Evolutionary conservation across 2,888 invertebrate species (phyloP).

Genomic region (Eristalis intricaria): DNA sequence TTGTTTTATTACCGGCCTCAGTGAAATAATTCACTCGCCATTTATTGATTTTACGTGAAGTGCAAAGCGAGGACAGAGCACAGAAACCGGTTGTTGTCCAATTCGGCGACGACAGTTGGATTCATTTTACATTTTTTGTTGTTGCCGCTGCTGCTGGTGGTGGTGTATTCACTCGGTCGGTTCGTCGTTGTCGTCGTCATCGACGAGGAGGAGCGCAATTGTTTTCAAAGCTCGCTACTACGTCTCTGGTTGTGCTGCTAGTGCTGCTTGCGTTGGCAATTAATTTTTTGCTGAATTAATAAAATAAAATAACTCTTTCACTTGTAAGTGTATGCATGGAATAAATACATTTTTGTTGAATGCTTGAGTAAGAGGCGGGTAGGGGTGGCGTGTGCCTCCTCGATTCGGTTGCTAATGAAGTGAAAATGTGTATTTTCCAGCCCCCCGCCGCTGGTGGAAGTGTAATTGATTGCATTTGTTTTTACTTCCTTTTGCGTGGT

Average conservation of each 20-base stretch:
- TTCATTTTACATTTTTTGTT: conserved; percentile 9
- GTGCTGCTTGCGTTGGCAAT: conserved; percentile 53
- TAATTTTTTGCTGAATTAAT: conserved; percentile 66
- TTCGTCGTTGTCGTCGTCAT: neutral
- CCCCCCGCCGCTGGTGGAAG: conserved; percentile 13
- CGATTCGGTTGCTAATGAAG: conserved; percentile 63
- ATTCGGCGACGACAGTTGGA: conserved; percentile 24
- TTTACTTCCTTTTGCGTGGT: conserved; percentile 4
- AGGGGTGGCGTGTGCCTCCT: conserved; percentile 1
- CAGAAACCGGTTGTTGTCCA: conserved; percentile 60
- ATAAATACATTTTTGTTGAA: neutral
- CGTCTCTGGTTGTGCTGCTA: neutral
- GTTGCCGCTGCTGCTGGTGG: neutral
- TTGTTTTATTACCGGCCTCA: conserved; percentile 35
- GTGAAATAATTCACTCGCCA: conserved; percentile 39
- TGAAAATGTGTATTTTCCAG: conserved; percentile 42
- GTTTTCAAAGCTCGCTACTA: conserved; percentile 34
- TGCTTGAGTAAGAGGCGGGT: neutral
- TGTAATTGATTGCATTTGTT: conserved; percentile 50
- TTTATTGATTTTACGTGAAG: conserved; percentile 62
- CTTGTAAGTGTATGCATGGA: conserved; percentile 19
- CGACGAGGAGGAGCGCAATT: conserved; percentile 39
- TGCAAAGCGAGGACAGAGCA: conserved; percentile 22
- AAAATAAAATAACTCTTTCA: conserved; percentile 53
- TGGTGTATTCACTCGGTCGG: conserved; percentile 11